Conservation (phyloP, 2,888 invertebrate genomes). For the Ceratothoa steindachneri region DNA sequence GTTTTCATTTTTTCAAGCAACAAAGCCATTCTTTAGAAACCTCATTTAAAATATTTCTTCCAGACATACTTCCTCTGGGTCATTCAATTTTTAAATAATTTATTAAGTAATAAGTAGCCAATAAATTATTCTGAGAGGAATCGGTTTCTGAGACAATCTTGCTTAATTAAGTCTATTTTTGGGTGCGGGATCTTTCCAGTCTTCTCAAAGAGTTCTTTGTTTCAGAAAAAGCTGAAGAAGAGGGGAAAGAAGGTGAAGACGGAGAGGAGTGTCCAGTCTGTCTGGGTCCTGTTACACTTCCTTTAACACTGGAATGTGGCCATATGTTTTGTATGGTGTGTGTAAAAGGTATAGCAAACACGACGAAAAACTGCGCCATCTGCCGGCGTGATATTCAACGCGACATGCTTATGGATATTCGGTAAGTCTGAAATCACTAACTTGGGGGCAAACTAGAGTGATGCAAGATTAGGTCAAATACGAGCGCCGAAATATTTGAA, state of each 20-base stretch:
- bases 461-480: too few relatives aligned
- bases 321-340: slow-evolving; percentile 47
- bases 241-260: slow-evolving; percentile 37
- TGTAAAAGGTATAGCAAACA: slow-evolving; percentile 46
- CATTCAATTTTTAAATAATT: neutral
- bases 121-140: neutral
- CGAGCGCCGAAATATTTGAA: too few relatives aligned
- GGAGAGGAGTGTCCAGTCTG: slow-evolving; percentile 43
- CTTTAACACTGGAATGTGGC: slow-evolving; percentile 41
- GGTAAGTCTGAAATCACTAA: slow-evolving; percentile 23
- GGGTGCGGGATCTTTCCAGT: too few relatives aligned
- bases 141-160: too few relatives aligned
- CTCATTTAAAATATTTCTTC: too few relatives aligned
- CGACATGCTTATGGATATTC: slow-evolving; percentile 46
- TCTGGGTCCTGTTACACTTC: slow-evolving; percentile 41
- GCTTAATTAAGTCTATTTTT: too few relatives aligned
- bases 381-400: slow-evolving; percentile 41
- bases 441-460: too few relatives aligned
- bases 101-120: neutral
- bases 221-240: slow-evolving; percentile 22
- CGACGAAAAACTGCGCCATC: slow-evolving; percentile 47
- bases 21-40: too few relatives aligned
- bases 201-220: too few relatives aligned
- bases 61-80: neutral
- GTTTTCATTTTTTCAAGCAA: too few relatives aligned